phyloP scores from a whole-genome alignment of 2,113 vertebrate genomes.

The Ranitomeya imitator region DNA sequence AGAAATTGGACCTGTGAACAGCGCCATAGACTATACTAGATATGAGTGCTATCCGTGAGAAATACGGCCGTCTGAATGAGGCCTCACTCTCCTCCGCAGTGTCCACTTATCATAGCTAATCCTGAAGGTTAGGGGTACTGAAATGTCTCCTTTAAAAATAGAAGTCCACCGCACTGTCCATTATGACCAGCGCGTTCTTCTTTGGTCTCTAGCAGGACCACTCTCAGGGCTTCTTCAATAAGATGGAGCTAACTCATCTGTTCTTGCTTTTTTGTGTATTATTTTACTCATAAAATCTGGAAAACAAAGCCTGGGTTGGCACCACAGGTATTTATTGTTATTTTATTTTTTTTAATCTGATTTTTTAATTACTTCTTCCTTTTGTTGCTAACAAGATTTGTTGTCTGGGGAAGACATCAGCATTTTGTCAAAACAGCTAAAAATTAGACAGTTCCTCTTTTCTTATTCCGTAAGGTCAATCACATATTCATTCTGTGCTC shows the following conservation, averaged over 20 bases:
- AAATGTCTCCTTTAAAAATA: too few species aligned
- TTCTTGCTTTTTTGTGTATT: not conserved
- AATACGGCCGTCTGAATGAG: too few species aligned
- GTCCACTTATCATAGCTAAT: too few species aligned
- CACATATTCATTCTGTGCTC: not conserved
- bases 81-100: too few species aligned
- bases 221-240: not conserved
- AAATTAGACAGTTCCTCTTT: constrained; percentile 13
- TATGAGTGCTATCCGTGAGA: too few species aligned
- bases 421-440: constrained; percentile 20
- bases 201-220: not conserved
- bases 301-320: not conserved
- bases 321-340: constrained; percentile 25
- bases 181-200: not conserved
- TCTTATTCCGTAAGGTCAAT: not conserved
- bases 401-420: constrained; percentile 25
- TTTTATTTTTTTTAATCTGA: constrained; percentile 15
- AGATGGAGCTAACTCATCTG: constrained; percentile 1
- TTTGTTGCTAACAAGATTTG: constrained; percentile 32
- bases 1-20: too few species aligned
- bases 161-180: not conserved
- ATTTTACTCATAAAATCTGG: not conserved
- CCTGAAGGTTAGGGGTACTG: too few species aligned
- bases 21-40: too few species aligned
- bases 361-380: constrained; percentile 40